These are phyloP conservation scores for Chalcis sispes DNA, from an alignment of 2,888 invertebrate species.

Conservation along the genomic window DNA sequence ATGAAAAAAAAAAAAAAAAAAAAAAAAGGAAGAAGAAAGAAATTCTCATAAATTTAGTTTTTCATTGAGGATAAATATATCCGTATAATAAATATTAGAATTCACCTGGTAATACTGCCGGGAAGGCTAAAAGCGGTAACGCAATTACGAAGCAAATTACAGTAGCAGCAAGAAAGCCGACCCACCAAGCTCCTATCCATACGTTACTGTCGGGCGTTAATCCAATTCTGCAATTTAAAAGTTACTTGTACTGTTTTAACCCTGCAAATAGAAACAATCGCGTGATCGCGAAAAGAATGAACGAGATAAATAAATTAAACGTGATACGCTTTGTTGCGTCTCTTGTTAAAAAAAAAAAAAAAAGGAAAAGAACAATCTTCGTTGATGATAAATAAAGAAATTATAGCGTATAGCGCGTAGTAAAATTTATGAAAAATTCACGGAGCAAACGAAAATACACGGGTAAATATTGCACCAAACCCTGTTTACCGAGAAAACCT, in stretches of 20 bases:
- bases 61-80: neutral
- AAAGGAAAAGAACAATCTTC: no score
- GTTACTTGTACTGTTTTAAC: conserved; percentile 9
- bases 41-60: conserved; percentile 7
- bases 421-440: no score
- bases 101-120: conserved; percentile 84
- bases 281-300: no score
- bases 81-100: conserved; percentile 27
- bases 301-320: neutral
- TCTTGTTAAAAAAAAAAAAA: no score
- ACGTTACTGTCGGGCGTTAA: conserved; percentile 83
- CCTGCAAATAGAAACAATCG: no score
- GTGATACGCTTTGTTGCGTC: no score
- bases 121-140: conserved; percentile 85
- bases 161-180: conserved; percentile 85
- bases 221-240: conserved; percentile 79
- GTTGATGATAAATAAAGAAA: no score
- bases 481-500: no score
- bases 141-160: conserved; percentile 82
- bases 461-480: no score
- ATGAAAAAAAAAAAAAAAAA: no score
- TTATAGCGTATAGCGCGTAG: no score
- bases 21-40: neutral
- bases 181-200: conserved; percentile 94
- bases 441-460: no score